Base-by-base conservation (phyloP, 2,888 invertebrate genomes). In the Drosophila borborema region DNA sequence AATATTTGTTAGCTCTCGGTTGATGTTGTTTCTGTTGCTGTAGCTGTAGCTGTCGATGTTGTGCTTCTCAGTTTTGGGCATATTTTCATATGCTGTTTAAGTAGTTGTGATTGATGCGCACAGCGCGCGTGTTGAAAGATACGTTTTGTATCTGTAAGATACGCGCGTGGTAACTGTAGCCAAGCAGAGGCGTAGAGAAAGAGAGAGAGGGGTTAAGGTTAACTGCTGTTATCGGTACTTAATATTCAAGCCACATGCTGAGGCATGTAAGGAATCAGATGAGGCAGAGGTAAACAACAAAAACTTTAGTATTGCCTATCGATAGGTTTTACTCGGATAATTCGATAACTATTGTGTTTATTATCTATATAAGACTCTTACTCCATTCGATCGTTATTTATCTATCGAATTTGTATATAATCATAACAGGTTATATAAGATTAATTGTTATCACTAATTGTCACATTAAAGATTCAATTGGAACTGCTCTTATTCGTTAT, bases 71-170 rank as follows among this genome's bases (percentile, higher is more conserved):
- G 54, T 73, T 66, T 82, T 72, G 71, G 59, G 66, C 72, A 85
- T 77, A 82, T 77, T 86, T 86, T 84, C 84, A 80, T 86, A 82
- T 88, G 78, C 87, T 68, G 56, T 74, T 78, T 85, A 85, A 85
- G 85, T 87, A 80, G 81, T 72, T 74, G 81, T 89, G 86, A 88
- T 87, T 88, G 86, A 86, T 88, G 88, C 74, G 71, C 77, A 56
- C 71, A 71, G 69, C 66, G 72, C 71, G 77, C 77, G 77, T 87
- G 85, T 82, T 87, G 82, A 85, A 87, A 85, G 87, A 85, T 85
- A 66, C 80, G 80, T 84, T 85, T 86, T 87, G 87, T 85, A 85
- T 82, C 85, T 72, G 70, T 61, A 51, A 85, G 82, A 86, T 81
- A 80, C 80, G 59, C 64, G 59, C 56, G 48, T 63, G 64, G 46